A percentile compares a stretch with the other conserved stretches of the same genome.
phyloP scores from a whole-genome alignment of 23 tunicate species.

The Trididemnum nubilum region DNA sequence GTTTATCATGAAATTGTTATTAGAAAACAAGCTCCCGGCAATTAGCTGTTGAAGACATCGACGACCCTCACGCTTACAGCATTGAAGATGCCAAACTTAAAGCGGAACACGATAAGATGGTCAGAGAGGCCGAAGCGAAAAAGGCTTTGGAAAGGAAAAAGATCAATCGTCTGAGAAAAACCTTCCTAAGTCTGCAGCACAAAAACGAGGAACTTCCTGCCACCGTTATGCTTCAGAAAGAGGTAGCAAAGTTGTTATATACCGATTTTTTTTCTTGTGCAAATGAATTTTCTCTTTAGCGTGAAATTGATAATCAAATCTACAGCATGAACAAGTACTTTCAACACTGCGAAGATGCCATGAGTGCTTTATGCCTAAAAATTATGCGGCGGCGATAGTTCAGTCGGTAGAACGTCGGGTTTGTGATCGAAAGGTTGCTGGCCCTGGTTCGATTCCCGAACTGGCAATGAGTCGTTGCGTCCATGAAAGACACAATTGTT shows the following conservation, averaged over 20 bases:
- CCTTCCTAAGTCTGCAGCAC: constrained; percentile 55
- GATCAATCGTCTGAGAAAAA: constrained; percentile 56
- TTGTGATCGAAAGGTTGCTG: too few species aligned
- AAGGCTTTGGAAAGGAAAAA: constrained; percentile 68
- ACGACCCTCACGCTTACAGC: constrained; percentile 88
- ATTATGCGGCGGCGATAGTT: too few species aligned
- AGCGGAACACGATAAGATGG: constrained; percentile 91
- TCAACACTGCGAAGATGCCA: too few species aligned
- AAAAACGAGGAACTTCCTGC: constrained; percentile 76
- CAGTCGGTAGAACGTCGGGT: too few species aligned
- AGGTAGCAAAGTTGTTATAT: constrained; percentile 32
- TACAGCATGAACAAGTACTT: neutral
- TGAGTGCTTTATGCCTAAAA: too few species aligned
- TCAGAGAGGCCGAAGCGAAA: constrained; percentile 87
- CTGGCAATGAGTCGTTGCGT: too few species aligned
- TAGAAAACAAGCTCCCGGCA: neutral
- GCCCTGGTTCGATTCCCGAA: too few species aligned
- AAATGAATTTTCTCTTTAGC: too few species aligned
- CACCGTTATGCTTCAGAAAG: constrained; percentile 42
- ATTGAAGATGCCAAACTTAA: constrained; percentile 96
- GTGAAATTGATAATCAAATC: neutral
- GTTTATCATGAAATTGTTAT: too few species aligned
- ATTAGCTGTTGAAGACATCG: constrained; percentile 60
- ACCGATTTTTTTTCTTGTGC: too few species aligned
- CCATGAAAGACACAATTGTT: too few species aligned